Evolutionary conservation across 2,797 vertebrate genomes (phyloP).

Genomic region (Sylvilagus floridanus): DNA sequence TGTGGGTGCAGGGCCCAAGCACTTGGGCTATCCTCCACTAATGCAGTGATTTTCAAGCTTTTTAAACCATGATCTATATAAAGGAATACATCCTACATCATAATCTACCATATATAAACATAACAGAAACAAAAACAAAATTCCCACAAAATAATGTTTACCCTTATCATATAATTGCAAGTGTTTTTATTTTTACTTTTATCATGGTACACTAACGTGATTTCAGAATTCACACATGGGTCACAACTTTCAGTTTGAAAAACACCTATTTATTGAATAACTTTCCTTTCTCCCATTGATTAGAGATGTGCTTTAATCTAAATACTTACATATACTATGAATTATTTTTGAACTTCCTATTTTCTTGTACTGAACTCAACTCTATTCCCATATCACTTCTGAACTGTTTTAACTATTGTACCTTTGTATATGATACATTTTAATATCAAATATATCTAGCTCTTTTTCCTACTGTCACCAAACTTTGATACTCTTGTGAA

Average conservation of each 20-base stretch:
- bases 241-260: conserved; percentile 44
- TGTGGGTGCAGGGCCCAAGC: too few species aligned
- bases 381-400: background rate
- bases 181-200: conserved; percentile 33
- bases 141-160: conserved; percentile 21
- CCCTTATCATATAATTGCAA: background rate
- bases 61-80: conserved; percentile 30
- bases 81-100: conserved; percentile 49
- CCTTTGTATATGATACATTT: background rate
- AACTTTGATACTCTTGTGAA: conserved; percentile 5
- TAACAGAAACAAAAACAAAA: conserved; percentile 33
- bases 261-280: background rate
- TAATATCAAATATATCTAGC: background rate
- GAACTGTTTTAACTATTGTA: background rate
- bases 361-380: conserved; percentile 41
- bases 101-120: background rate
- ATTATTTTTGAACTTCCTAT: conserved; percentile 21
- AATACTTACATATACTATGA: conserved; percentile 18
- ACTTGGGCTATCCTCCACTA: background rate
- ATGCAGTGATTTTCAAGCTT: conserved; percentile 43
- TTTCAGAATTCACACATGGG: background rate
- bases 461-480: background rate
- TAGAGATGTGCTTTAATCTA: background rate
- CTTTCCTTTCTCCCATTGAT: background rate
- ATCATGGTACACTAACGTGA: conserved; percentile 6